These are phyloP conservation scores for Antheraea assamensis DNA, from an alignment of 2,888 invertebrate species.

Conservation along the genomic window DNA sequence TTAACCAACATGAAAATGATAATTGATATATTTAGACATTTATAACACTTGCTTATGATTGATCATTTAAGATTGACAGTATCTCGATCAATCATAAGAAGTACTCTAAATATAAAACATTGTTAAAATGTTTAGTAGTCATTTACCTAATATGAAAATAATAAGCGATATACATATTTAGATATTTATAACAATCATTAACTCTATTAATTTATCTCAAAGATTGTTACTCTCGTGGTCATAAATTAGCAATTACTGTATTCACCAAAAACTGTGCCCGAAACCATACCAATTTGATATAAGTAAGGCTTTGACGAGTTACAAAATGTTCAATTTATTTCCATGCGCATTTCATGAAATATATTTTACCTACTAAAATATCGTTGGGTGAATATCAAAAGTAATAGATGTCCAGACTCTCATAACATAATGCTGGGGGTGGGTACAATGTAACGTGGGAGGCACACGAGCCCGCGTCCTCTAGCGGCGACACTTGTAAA, in stretches of 20 bases:
- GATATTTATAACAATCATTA: no score
- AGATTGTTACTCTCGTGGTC: no score
- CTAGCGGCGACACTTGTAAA: slow-evolving; percentile 61
- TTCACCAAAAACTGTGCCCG: not conserved
- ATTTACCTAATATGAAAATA: no score
- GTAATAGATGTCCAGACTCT: slow-evolving; percentile 21
- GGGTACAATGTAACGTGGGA: slow-evolving; percentile 19
- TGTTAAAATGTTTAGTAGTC: no score
- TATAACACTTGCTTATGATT: no score
- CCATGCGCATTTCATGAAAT: slow-evolving; percentile 9
- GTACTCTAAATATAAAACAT: no score
- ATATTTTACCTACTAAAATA: slow-evolving; percentile 18
- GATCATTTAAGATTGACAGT: no score
- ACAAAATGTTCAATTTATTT: slow-evolving; percentile 6
- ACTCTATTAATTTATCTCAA: no score
- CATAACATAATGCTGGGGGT: slow-evolving; percentile 23
- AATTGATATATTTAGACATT: no score
- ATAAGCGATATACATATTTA: no score
- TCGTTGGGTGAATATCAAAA: slow-evolving; percentile 15
- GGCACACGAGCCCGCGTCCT: slow-evolving; percentile 13
- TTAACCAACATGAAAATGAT: no score
- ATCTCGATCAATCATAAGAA: no score
- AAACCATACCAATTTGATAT: not conserved
- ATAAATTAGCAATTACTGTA: not conserved
- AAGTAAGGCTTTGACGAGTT: not conserved